Percentiles rank a stretch among this genome's conserved stretches.
phyloP scores from a whole-genome alignment of 2,888 invertebrate genomes.

The Heliconius aoede region DNA sequence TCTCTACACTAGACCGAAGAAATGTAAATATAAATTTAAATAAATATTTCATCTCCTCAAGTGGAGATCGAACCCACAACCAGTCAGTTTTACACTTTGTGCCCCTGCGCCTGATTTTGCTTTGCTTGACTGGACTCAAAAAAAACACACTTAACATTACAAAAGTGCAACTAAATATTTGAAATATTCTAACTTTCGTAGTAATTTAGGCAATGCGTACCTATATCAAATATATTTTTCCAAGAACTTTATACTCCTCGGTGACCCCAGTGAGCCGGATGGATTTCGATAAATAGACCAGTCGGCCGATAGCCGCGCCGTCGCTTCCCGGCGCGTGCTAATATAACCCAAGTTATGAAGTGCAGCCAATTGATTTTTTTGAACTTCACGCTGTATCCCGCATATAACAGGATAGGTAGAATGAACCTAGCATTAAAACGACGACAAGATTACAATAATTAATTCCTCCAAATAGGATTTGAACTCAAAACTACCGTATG shows the following conservation, averaged over 20 bases:
- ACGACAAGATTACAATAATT: not conserved
- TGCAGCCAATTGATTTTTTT: constrained; percentile 21
- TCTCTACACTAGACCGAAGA: too few relatives aligned
- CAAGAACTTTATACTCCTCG: constrained; percentile 26
- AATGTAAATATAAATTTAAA: too few relatives aligned
- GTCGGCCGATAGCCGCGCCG: constrained; percentile 65
- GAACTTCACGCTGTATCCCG: not conserved
- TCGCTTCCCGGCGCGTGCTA: constrained; percentile 75
- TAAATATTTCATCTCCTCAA: too few relatives aligned
- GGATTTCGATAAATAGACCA: constrained; percentile 48
- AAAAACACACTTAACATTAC: too few relatives aligned
- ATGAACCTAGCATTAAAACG: not conserved
- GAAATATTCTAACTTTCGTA: not conserved
- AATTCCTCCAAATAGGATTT: not conserved
- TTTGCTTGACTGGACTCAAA: too few relatives aligned
- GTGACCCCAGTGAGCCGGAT: constrained; percentile 40
- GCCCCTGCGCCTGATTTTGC: too few relatives aligned
- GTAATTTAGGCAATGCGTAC: not conserved
- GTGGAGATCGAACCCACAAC: too few relatives aligned
- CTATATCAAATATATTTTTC: constrained; percentile 1
- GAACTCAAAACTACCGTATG: not conserved
- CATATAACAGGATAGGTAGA: not conserved
- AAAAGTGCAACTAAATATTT: not conserved
- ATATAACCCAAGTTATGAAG: constrained; percentile 31
- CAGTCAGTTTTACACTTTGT: too few relatives aligned